Conservation (phyloP, 2,113 vertebrate genomes). For the Opisthocomus hoazin region DNA sequence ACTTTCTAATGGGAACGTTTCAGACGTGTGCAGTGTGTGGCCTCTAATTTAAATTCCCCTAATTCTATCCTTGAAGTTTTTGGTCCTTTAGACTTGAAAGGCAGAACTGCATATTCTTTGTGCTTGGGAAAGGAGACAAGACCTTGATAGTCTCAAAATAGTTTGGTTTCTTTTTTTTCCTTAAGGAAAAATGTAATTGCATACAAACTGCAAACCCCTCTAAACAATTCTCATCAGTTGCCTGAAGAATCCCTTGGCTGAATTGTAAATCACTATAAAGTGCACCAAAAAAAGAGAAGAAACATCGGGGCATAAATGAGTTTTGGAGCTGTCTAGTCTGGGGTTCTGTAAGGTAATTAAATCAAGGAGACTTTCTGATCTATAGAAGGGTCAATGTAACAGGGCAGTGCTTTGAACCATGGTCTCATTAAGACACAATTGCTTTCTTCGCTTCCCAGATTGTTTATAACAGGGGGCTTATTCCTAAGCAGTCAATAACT, state of each 20-base stretch:
- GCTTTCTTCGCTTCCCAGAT: background rate
- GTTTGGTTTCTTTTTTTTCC: background rate
- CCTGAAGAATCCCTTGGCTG: background rate
- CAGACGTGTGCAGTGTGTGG: background rate
- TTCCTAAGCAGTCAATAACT: slow-evolving; percentile 24
- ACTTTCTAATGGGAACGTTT: background rate
- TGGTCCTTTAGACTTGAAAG: background rate
- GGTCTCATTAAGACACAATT: slow-evolving; percentile 14
- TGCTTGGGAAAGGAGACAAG: background rate
- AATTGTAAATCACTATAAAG: background rate
- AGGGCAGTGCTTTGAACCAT: slow-evolving; percentile 25
- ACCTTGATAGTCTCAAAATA: background rate
- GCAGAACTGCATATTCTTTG: background rate
- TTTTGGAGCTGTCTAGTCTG: slow-evolving; percentile 42
- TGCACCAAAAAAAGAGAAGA: background rate
- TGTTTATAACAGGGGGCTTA: slow-evolving; percentile 9
- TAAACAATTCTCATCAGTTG: background rate
- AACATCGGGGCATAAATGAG: background rate
- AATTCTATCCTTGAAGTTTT: background rate
- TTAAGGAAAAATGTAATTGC: background rate
- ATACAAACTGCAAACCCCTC: background rate
- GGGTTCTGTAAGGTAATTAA: slow-evolving; percentile 28
- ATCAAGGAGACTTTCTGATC: slow-evolving; percentile 19
- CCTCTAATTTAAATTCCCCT: background rate
- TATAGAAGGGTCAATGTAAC: slow-evolving; percentile 36